phyloP scores from a whole-genome alignment of 2,113 vertebrate genomes.

The Suricata suricatta region DNA sequence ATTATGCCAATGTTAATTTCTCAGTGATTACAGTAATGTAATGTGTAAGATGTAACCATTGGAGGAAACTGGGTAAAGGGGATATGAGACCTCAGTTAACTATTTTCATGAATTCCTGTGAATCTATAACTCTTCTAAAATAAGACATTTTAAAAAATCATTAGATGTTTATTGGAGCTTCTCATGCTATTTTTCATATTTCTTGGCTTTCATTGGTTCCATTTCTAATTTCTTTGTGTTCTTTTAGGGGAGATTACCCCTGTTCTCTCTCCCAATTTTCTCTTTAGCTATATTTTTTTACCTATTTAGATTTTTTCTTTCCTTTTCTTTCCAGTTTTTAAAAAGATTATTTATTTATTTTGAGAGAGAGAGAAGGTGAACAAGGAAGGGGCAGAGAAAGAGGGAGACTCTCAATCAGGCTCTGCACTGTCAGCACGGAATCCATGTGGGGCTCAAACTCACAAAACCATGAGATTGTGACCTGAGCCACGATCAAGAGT shows the following conservation, averaged over 20 bases:
- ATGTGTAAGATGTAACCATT: background rate
- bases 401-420: no score
- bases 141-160: background rate
- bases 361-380: no score
- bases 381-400: no score
- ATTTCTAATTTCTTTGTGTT: background rate
- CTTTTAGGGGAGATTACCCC: background rate
- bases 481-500: no score
- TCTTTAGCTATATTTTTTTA: conserved; percentile 49
- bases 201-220: background rate
- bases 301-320: background rate
- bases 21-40: background rate
- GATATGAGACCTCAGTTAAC: background rate
- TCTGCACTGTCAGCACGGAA: no score
- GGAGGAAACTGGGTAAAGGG: background rate
- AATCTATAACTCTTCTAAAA: background rate
- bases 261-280: conserved; percentile 2
- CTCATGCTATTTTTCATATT: conserved; percentile 2
- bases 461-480: no score
- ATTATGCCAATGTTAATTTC: background rate
- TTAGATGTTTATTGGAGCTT: background rate
- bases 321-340: background rate
- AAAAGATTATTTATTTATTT: no score
- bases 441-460: no score
- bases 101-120: background rate